A percentile compares a stretch with the other conserved stretches of the same genome.
Conservation (phyloP, 1,140 invertebrate genomes). For the Bacillus rossius region DNA sequence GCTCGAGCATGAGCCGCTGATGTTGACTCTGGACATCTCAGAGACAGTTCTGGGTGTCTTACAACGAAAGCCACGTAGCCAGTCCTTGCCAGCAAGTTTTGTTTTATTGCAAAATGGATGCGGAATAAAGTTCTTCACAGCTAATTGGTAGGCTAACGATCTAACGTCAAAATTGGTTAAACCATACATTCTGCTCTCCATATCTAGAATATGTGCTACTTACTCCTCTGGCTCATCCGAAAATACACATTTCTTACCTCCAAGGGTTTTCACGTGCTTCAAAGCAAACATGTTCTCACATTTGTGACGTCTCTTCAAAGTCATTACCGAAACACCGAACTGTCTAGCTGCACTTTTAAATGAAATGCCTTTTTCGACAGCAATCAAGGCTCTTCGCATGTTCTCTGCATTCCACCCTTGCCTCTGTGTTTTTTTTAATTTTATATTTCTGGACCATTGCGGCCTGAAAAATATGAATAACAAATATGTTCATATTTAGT, state of each 20-base stretch:
- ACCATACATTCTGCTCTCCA: conserved; percentile 7
- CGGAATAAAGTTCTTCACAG: conserved; percentile 1
- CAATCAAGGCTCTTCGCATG: neutral
- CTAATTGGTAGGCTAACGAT: conserved; percentile 1
- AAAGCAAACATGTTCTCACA: no score
- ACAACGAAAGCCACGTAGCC: conserved; percentile 37
- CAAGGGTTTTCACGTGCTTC: neutral
- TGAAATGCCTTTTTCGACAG: neutral
- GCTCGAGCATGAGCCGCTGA: conserved; percentile 19
- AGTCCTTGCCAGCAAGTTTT: conserved; percentile 26
- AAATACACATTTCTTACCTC: conserved; percentile 3
- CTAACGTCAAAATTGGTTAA: conserved; percentile 2
- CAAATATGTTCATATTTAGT: no score
- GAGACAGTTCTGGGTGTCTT: conserved; percentile 30
- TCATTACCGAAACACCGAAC: neutral
- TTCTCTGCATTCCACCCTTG: conserved; percentile 3
- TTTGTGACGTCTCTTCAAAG: neutral
- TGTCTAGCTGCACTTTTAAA: neutral
- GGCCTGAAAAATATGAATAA: no score
- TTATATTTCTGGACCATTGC: neutral
- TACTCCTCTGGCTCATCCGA: conserved; percentile 7
- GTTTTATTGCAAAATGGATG: conserved; percentile 1
- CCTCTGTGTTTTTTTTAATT: neutral
- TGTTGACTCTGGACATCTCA: conserved; percentile 12
- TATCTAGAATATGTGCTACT: conserved; percentile 1